These are phyloP conservation scores for Rhamphomyia laevipes DNA, from an alignment of 2,888 invertebrate genomes.

Conservation along the genomic window DNA sequence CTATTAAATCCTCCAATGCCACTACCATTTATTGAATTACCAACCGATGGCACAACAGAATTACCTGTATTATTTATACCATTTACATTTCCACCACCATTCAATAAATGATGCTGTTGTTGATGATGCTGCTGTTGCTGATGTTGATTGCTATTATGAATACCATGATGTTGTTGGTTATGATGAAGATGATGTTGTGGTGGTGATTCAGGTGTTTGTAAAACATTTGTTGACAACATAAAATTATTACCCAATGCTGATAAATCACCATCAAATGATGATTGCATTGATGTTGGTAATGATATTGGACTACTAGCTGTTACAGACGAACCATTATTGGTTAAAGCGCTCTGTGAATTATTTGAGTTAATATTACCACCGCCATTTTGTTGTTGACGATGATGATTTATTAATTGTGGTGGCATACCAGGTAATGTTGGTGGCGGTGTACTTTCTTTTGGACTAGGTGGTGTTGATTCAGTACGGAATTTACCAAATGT, in stretches of 20 bases:
- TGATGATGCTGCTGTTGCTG: slow-evolving; percentile 18
- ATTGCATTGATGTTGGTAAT: slow-evolving; percentile 55
- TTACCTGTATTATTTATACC: slow-evolving; percentile 12
- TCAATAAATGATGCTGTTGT: slow-evolving; percentile 12
- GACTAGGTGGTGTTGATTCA: slow-evolving; percentile 40
- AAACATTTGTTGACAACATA: slow-evolving; percentile 32
- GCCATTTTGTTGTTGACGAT: slow-evolving; percentile 19
- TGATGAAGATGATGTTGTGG: slow-evolving; percentile 28
- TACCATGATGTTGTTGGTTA: neutral
- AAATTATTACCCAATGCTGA: slow-evolving; percentile 41
- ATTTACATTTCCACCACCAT: slow-evolving; percentile 10
- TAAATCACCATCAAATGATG: slow-evolving; percentile 68
- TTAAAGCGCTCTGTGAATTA: slow-evolving; percentile 27
- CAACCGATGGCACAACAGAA: slow-evolving; percentile 16
- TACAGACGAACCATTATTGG: slow-evolving; percentile 24
- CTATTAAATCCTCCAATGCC: slow-evolving; percentile 41
- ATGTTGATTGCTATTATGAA: slow-evolving; percentile 1
- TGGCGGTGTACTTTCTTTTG: slow-evolving; percentile 41
- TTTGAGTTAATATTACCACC: slow-evolving; percentile 17
- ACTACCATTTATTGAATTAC: slow-evolving; percentile 34
- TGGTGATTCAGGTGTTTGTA: slow-evolving; percentile 37
- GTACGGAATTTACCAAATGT: slow-evolving; percentile 64
- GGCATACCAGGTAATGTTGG: slow-evolving; percentile 43
- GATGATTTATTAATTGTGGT: slow-evolving; percentile 26
- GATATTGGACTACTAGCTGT: slow-evolving; percentile 58